phyloP scores from a whole-genome alignment of 1,140 invertebrate species.

The Manduca sexta region DNA sequence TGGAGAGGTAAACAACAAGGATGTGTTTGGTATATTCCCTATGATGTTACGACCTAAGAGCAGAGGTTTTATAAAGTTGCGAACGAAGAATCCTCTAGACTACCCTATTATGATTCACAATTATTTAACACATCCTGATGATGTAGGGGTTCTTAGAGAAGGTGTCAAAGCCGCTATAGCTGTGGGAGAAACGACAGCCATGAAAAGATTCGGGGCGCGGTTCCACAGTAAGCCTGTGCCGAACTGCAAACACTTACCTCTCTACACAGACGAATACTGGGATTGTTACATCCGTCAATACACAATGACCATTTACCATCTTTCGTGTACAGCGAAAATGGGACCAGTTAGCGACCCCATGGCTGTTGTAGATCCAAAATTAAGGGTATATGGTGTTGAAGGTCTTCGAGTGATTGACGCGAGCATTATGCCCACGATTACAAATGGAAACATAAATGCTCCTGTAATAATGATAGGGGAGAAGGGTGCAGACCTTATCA shows the following conservation, averaged over 20 bases:
- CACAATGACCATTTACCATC: slow-evolving; percentile 91
- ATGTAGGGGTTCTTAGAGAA: slow-evolving; percentile 85
- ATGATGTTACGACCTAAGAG: slow-evolving; percentile 92
- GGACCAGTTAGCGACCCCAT: slow-evolving; percentile 82
- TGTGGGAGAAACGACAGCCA: slow-evolving; percentile 81
- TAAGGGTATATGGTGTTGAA: slow-evolving; percentile 83
- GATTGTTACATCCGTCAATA: slow-evolving; percentile 85
- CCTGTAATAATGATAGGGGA: slow-evolving; percentile 95
- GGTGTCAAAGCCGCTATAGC: slow-evolving; percentile 90
- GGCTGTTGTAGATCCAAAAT: slow-evolving; percentile 87
- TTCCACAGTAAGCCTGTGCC: slow-evolving; percentile 83
- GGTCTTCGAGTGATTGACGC: slow-evolving; percentile 87
- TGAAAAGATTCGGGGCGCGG: slow-evolving; percentile 83
- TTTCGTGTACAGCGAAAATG: slow-evolving; percentile 90
- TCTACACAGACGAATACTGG: slow-evolving; percentile 89
- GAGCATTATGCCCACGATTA: slow-evolving; percentile 87
- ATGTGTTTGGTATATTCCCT: slow-evolving; percentile 86
- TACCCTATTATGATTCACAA: slow-evolving; percentile 93
- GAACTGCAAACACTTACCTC: slow-evolving; percentile 84
- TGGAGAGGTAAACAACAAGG: slow-evolving; percentile 78
- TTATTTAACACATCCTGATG: slow-evolving; percentile 88
- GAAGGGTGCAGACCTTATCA: slow-evolving; percentile 91
- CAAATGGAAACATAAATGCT: slow-evolving; percentile 90
- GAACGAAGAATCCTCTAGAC: slow-evolving; percentile 85
- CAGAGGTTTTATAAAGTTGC: slow-evolving; percentile 83